A percentile compares a stretch with the other conserved stretches of the same genome.
Conservation (phyloP, 2,888 invertebrate genomes). For the Parnassius smintheus region DNA sequence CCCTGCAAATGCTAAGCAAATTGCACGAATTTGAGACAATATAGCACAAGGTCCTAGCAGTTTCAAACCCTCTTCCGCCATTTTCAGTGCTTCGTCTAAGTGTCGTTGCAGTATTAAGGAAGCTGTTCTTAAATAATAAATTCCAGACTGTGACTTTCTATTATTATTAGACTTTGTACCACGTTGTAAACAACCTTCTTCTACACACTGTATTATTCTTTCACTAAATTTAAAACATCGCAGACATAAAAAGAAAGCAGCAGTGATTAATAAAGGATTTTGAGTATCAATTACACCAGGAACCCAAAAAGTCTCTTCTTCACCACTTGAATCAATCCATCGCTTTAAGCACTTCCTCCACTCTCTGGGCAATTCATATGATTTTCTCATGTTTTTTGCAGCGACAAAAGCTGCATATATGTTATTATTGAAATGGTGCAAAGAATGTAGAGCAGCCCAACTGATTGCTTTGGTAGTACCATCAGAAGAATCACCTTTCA, state of each 20-base stretch:
- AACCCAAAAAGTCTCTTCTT: conserved; percentile 67
- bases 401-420: conserved; percentile 57
- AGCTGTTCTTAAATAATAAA: conserved; percentile 59
- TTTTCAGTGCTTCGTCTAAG: conserved; percentile 48
- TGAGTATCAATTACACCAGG: conserved; percentile 46
- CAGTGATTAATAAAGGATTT: conserved; percentile 63
- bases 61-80: conserved; percentile 47
- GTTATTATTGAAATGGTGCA: conserved; percentile 53
- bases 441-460: conserved; percentile 67
- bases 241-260: conserved; percentile 70
- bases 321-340: conserved; percentile 63
- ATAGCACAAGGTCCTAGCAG: conserved; percentile 58
- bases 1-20: conserved; percentile 46
- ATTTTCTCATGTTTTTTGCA: conserved; percentile 65
- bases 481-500: conserved; percentile 62
- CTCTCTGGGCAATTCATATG: conserved; percentile 53
- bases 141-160: conserved; percentile 41
- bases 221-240: conserved; percentile 62
- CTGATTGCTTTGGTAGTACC: conserved; percentile 65
- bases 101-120: conserved; percentile 51
- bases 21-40: conserved; percentile 61
- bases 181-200: conserved; percentile 50
- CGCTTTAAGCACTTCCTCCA: conserved; percentile 58
- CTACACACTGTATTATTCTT: conserved; percentile 53
- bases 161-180: conserved; percentile 44